Base-by-base conservation (phyloP, 2,888 invertebrate species). In the Ptilodon capucinus region DNA sequence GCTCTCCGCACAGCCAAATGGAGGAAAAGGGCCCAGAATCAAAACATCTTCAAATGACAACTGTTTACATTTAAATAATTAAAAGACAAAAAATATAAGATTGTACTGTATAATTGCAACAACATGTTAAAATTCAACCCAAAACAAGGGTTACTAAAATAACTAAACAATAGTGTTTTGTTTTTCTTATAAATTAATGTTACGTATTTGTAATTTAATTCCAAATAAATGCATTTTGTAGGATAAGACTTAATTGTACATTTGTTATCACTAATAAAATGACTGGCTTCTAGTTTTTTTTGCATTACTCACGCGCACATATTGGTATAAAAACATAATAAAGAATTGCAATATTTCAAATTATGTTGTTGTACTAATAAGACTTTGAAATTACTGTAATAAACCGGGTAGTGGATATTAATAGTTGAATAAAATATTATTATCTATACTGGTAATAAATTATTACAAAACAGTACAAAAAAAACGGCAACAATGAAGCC, bases 381-480 rank as follows among this genome's bases (percentile, higher is more conserved):
- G 28, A 28, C 11, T 3, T 28, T 5, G 9, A 23, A 2, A 23
- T 7, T 23, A 23, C 8, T 9, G 7, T n/a, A 2, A n/a, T 28
- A 28, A n/a, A 28, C 28, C n/a, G 28, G 28, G 28, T 11, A 2
- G 9, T n/a, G n/a, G n/a, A n/a, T n/a, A n/a, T 25, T 25, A 9
- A 9, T 3, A 7, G 23, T 23, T 48, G 17, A 87, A 97, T n/a
- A n/a, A n/a, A n/a, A n/a, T n/a, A n/a, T 96, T 44, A 46, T 49
- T 44, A 51, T 40, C 39, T 54, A 55, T 43, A 55, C 30, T 48
- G 53, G 44, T 56, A 51, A 51, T 57, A 57, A 59, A 61, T 53
- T 50, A 57, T 48, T 51, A 54, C 13, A 17, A 41, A 13, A 41
- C 4, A 4, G 11, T 41, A 6, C 11, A 8, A 25, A 25, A 48